Evolutionary conservation across 2,113 vertebrate species (phyloP), one percentile per base, ranked within the genome.

Genomic region (Aphyosemion australe): DNA sequence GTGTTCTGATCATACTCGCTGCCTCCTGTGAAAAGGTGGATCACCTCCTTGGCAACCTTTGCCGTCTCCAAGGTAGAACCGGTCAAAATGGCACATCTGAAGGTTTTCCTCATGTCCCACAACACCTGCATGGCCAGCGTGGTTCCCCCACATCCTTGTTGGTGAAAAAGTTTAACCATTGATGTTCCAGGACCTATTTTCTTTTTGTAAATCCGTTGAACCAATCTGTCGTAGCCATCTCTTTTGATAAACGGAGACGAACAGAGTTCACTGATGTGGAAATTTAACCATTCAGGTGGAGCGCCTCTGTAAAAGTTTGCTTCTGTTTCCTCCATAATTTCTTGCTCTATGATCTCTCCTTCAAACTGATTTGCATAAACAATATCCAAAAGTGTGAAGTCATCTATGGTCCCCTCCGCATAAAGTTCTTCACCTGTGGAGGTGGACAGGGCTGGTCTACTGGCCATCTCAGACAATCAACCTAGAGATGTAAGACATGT

Each of bases 111-210:
- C 15, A 81, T 57, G 26, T 83, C 73, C 85, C 87, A 89, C 13
- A 89, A 21, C 26, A 84, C 65, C 50, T 89, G 80, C 85, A 81
- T 89, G 45, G 85, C 84, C 60, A 87, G 11, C 2, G 87, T 89
- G 19, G 85, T 80, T 1, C 85, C 87, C 15, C 87, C 83, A 58
- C 79, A 78, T 15, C 87, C 85, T 45, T 76, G 69, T 2, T 83
- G 39, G 56, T 89, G 85, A n/a, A 59, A 41, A 12, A 89, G 37
- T 15, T 70, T 57, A 43, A 87, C 46, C 1, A 14, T 39, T 39
- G 37, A 72, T 47, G 13, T 57, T 64, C 59, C 45, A 20, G 14
- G 34, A 20, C 0, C 0, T 18, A 32, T 65, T 20, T 31, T 26
- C 0, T 0, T 26, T 26, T 16, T 0, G 0, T 1, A 1, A 57